phyloP scores from a whole-genome alignment of 2,888 invertebrate genomes.

The Torymus texanus region DNA sequence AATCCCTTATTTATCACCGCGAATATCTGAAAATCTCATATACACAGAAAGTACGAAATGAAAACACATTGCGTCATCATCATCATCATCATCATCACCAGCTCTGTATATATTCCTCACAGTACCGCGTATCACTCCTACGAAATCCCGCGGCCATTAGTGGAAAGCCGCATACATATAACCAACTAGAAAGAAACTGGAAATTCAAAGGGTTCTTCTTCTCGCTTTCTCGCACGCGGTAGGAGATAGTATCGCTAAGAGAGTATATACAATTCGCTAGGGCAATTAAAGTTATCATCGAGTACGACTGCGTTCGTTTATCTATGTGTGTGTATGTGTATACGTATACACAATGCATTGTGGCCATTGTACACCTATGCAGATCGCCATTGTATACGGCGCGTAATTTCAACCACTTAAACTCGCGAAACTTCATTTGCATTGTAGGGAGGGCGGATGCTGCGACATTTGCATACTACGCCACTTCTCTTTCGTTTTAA shows the following conservation, averaged over 20 bases:
- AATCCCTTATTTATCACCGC: no score
- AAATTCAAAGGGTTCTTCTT: background rate
- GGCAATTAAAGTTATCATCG: constrained; percentile 42
- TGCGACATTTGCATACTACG: constrained; percentile 19
- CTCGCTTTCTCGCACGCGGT: constrained; percentile 12
- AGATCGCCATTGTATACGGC: constrained; percentile 48
- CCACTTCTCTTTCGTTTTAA: constrained; percentile 9
- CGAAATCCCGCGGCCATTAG: background rate
- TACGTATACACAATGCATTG: no score
- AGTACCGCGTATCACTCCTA: background rate
- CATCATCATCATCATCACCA: no score
- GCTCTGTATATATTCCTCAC: no score
- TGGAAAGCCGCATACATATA: background rate
- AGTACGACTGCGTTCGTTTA: background rate
- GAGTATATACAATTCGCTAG: background rate
- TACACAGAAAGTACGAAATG: no score
- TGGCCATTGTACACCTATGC: constrained; percentile 35
- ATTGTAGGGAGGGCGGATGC: constrained; percentile 41
- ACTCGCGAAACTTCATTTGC: constrained; percentile 54
- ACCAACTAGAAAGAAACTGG: background rate
- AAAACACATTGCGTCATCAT: no score
- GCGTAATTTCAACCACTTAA: constrained; percentile 51
- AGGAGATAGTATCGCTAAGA: background rate
- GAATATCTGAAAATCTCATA: no score
- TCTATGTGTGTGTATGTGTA: no score